Percentiles rank a stretch among this genome's conserved stretches.
phyloP scores from a whole-genome alignment of 2,113 vertebrate species.

The Amia ocellicauda region DNA sequence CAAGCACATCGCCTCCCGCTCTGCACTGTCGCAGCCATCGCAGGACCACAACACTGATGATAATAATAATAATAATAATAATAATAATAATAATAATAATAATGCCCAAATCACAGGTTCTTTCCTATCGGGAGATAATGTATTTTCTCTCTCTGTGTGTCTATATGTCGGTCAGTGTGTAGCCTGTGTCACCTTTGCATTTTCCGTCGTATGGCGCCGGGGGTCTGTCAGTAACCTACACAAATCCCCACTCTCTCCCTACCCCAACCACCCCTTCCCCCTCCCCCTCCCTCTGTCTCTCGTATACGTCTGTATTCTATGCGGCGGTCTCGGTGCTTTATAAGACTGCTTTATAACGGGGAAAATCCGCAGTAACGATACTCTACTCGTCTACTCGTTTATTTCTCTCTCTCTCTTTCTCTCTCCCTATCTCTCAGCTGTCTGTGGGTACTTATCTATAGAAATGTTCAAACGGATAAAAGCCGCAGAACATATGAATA shows the following conservation, averaged over 20 bases:
- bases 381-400: background rate
- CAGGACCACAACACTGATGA: too few relatives aligned
- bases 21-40: too few relatives aligned
- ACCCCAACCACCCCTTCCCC: background rate
- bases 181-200: too few relatives aligned
- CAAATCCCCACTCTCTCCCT: background rate
- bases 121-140: too few relatives aligned
- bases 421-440: slow-evolving; percentile 34
- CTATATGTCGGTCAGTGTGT: too few relatives aligned
- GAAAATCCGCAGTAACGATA: slow-evolving; percentile 13
- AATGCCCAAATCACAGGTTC: too few relatives aligned
- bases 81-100: too few relatives aligned
- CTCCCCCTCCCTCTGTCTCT: background rate
- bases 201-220: too few relatives aligned
- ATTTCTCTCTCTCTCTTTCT: slow-evolving; percentile 23
- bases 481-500: background rate
- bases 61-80: too few relatives aligned
- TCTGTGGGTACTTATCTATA: slow-evolving; percentile 10
- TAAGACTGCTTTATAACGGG: background rate
- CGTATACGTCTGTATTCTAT: background rate
- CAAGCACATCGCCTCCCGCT: background rate
- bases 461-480: background rate
- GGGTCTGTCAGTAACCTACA: too few relatives aligned
- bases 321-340: background rate
- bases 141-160: background rate